These are phyloP conservation scores for Nebria salina DNA, from an alignment of 2,888 invertebrate genomes.

Conservation along the genomic window DNA sequence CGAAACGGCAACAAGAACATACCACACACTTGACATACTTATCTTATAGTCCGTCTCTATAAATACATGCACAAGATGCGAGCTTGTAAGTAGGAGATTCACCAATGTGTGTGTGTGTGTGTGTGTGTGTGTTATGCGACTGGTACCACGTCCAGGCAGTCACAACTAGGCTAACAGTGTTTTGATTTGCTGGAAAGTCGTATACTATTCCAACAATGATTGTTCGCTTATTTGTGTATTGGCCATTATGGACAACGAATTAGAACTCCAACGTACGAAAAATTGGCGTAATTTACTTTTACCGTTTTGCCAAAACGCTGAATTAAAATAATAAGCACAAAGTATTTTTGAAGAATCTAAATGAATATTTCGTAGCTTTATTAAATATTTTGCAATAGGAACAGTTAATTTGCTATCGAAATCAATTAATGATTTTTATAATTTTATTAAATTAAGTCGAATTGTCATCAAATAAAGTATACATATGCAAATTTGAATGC, in stretches of 20 bases:
- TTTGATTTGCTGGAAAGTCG: conserved; percentile 29
- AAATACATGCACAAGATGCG: too few species aligned
- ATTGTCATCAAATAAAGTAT: too few species aligned
- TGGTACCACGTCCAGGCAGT: conserved; percentile 24
- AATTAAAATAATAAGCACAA: too few species aligned
- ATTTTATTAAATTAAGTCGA: too few species aligned
- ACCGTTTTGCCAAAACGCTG: too few species aligned
- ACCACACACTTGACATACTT: background rate
- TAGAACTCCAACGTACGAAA: background rate
- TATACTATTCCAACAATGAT: conserved; percentile 25
- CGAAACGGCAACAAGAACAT: background rate
- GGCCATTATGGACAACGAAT: conserved; percentile 22
- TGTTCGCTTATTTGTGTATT: conserved; percentile 19
- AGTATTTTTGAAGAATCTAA: too few species aligned
- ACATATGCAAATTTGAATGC: too few species aligned
- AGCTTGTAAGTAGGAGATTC: conserved; percentile 31
- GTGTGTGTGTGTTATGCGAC: conserved; percentile 21
- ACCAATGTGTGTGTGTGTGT: background rate
- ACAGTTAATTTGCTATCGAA: too few species aligned
- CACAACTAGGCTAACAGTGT: conserved; percentile 28
- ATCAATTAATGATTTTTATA: too few species aligned
- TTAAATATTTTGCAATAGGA: too few species aligned
- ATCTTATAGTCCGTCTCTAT: background rate
- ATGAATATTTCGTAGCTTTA: too few species aligned
- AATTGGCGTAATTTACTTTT: too few species aligned